Evolutionary conservation across 1,140 invertebrate genomes (phyloP).

Genomic region (Teleopsis dalmanni): DNA sequence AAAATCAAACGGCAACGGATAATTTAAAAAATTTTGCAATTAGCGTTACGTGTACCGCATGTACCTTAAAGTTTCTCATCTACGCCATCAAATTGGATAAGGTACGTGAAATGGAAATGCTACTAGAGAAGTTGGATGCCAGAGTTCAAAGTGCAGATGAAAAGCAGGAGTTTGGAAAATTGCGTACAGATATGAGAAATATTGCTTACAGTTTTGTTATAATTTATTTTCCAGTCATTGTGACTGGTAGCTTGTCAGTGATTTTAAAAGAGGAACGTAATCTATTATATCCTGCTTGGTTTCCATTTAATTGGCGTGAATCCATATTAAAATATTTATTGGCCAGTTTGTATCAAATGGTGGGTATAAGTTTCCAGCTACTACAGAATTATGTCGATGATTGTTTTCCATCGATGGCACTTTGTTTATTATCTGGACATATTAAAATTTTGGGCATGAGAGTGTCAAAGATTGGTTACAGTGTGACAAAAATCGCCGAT

Average conservation of each 20-base stretch:
- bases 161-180: conserved; percentile 12
- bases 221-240: conserved; percentile 16
- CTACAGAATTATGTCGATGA: conserved; percentile 29
- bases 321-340: conserved; percentile 17
- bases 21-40: conserved; percentile 25
- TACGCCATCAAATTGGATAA: conserved; percentile 19
- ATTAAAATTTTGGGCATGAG: conserved; percentile 23
- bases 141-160: conserved; percentile 12
- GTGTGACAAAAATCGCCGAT: background rate
- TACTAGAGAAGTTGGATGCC: conserved; percentile 19
- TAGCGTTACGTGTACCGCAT: conserved; percentile 19
- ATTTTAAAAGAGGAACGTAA: conserved; percentile 16
- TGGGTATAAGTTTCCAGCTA: conserved; percentile 17
- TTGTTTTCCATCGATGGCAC: conserved; percentile 22
- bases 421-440: conserved; percentile 28
- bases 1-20: conserved; percentile 15
- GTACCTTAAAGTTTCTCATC: conserved; percentile 22
- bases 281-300: conserved; percentile 31
- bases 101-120: conserved; percentile 18
- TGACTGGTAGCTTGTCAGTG: conserved; percentile 22
- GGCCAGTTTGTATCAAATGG: conserved; percentile 24
- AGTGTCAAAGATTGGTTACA: conserved; percentile 13
- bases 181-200: conserved; percentile 15
- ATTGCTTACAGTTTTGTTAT: conserved; percentile 18
- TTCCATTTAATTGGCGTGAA: conserved; percentile 27